Base-by-base conservation (phyloP, 2,113 vertebrate genomes). In the Takifugu bimaculatus region DNA sequence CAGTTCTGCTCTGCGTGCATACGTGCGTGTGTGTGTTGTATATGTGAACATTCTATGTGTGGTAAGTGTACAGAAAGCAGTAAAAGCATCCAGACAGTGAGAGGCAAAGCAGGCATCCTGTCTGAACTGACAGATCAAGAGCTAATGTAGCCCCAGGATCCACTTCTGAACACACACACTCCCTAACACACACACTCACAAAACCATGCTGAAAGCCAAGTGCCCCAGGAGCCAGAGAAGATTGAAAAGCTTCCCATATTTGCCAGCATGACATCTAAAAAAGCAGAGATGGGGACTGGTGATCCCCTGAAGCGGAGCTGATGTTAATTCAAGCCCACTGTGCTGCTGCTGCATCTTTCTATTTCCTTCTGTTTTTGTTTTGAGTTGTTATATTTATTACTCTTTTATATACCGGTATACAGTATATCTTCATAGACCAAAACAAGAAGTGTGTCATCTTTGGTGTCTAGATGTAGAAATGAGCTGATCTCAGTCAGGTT, bases 121-220 rank as follows among this genome's bases (percentile, higher is more conserved):
- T 75, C 69, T 77, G 65, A 70, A 50, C 67, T 82, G 74, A 79
- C 77, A 84, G 69, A 85, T 81, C 69, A 78, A 60, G 70, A 75
- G 62, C 80, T 81, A 79, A 77, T 72, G 67, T 62, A 76, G 68
- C 79, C 68, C 62, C 58, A 80, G 76, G 68, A 86, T 72, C 55
- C 65, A 60, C 79, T 75, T 73, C 58, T 63, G 54, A 54, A 63
- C 11, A 44, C 59, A 64, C 51, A 43, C 1, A 12, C 60, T 32
- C 9, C 55, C 53, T 44, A 60, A 68, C 27, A 57, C 54, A 50
- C 68, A 63, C 53, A 54, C 52, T 53, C 29, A 57, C 54, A 42
- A 20, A 52, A 57, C 27, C 57, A 60, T 68, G 81, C 79, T 77
- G 50, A 69, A 70, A 81, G 75, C 70, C 63, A 72, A 75, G 59